Percentiles rank a stretch among this genome's conserved stretches.
Evolutionary conservation across 2,888 invertebrate species (phyloP).

Genomic region (Patella caerulea): DNA sequence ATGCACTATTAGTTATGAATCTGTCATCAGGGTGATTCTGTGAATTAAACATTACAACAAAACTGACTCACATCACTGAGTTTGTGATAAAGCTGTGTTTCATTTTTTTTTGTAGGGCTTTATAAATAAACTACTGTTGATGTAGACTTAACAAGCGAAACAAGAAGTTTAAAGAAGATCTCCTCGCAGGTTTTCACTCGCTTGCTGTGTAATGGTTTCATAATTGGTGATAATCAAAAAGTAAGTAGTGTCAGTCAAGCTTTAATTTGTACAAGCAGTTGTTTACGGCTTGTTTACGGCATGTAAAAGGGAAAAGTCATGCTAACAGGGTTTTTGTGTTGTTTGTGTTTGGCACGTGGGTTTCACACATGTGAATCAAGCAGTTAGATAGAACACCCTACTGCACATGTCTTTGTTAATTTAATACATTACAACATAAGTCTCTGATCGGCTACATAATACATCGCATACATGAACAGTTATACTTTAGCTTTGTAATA

Average conservation of each 20-base stretch:
- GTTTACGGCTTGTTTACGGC: slow-evolving; percentile 1
- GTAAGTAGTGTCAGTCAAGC: slow-evolving; percentile 2
- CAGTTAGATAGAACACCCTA: neutral
- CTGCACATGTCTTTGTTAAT: slow-evolving; percentile 9
- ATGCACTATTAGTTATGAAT: slow-evolving; percentile 10
- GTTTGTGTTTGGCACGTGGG: neutral
- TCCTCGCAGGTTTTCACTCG: neutral
- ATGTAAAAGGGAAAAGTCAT: neutral
- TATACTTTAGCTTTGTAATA: too few species aligned
- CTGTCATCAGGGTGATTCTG: neutral
- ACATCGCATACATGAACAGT: too few species aligned
- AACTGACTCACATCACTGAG: slow-evolving; percentile 4
- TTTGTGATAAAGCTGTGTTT: neutral
- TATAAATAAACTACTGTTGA: slow-evolving; percentile 5
- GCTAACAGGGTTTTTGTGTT: neutral
- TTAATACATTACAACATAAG: neutral
- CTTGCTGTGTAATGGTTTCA: slow-evolving; percentile 11
- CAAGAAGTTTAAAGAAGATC: neutral
- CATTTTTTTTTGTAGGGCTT: neutral
- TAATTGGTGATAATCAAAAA: slow-evolving; percentile 12
- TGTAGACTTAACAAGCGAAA: neutral
- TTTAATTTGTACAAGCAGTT: neutral
- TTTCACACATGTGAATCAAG: neutral
- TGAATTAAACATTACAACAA: slow-evolving; percentile 5
- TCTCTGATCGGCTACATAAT: too few species aligned